phyloP scores from a whole-genome alignment of 2,113 vertebrate species.

The Marmota flaviventris region DNA sequence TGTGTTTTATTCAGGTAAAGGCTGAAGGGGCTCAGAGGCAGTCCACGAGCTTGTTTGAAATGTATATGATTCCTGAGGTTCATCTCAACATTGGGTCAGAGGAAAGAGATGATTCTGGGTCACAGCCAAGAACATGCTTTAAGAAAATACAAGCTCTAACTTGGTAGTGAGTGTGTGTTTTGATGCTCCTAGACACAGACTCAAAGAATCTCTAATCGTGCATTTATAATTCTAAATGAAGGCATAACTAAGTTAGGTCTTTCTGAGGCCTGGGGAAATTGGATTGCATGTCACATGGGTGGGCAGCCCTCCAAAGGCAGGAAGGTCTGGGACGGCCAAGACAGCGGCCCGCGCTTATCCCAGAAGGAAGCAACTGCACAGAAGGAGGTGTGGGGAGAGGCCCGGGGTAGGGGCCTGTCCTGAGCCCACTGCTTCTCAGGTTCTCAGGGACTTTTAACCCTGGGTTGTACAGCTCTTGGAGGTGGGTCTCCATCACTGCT shows the following conservation, averaged over 20 bases:
- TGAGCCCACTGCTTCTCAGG: not conserved
- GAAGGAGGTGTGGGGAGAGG: too few species aligned
- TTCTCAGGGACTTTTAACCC: not conserved
- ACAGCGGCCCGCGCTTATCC: not conserved
- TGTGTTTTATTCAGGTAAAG: not conserved
- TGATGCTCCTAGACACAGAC: not conserved
- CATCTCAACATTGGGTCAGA: not conserved
- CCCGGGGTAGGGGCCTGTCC: too few species aligned
- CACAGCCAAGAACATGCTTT: not conserved
- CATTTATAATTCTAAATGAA: slow-evolving; percentile 27
- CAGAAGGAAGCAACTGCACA: not conserved
- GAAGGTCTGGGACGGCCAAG: not conserved
- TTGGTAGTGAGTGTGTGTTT: not conserved
- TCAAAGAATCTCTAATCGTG: not conserved
- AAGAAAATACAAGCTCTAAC: not conserved
- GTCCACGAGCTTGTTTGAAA: not conserved
- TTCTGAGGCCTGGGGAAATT: not conserved
- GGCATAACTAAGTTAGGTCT: not conserved
- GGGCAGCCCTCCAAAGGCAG: not conserved
- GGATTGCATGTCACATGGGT: not conserved
- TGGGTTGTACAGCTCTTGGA: not conserved
- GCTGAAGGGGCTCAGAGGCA: not conserved
- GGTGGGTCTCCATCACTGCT: not conserved
- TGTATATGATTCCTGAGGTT: not conserved
- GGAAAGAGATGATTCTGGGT: not conserved